phyloP scores from a whole-genome alignment of 1,140 invertebrate genomes.

The Diabrotica undecimpunctata region DNA sequence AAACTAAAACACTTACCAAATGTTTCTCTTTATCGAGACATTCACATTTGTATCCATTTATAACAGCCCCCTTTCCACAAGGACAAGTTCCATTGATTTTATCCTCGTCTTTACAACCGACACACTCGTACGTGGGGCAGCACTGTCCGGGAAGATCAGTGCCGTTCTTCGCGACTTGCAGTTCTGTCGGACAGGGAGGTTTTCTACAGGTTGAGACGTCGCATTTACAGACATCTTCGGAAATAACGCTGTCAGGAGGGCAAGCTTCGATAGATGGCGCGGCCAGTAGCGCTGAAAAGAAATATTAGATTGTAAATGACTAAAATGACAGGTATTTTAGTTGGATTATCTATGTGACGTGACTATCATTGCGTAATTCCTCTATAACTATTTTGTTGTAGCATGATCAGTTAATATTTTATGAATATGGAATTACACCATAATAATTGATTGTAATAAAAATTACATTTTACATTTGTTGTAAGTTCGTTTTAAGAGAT shows the following conservation, averaged over 20 bases:
- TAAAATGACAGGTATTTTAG: background rate
- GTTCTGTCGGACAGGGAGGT: conserved; percentile 34
- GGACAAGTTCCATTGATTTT: conserved; percentile 37
- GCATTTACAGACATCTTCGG: conserved; percentile 37
- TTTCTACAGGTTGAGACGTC: conserved; percentile 29
- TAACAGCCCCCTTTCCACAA: conserved; percentile 37
- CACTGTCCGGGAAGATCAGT: conserved; percentile 35
- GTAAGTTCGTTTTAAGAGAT: too few species aligned
- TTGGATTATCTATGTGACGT: too few species aligned
- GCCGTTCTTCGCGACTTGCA: conserved; percentile 26
- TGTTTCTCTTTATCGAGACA: conserved; percentile 35
- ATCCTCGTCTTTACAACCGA: conserved; percentile 33
- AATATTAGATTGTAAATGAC: conserved; percentile 4
- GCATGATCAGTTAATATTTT: too few species aligned
- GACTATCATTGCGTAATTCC: too few species aligned
- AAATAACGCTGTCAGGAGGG: conserved; percentile 36
- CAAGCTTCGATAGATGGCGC: conserved; percentile 37
- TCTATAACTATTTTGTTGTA: too few species aligned
- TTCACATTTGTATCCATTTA: conserved; percentile 35
- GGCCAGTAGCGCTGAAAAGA: conserved; percentile 29
- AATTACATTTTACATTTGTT: too few species aligned
- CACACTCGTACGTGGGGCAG: conserved; percentile 40
- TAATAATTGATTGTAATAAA: too few species aligned
- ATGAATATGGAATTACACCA: too few species aligned
- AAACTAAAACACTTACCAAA: conserved; percentile 17